phyloP scores from a whole-genome alignment of 2,888 invertebrate genomes.

The Tridacna gigas region DNA sequence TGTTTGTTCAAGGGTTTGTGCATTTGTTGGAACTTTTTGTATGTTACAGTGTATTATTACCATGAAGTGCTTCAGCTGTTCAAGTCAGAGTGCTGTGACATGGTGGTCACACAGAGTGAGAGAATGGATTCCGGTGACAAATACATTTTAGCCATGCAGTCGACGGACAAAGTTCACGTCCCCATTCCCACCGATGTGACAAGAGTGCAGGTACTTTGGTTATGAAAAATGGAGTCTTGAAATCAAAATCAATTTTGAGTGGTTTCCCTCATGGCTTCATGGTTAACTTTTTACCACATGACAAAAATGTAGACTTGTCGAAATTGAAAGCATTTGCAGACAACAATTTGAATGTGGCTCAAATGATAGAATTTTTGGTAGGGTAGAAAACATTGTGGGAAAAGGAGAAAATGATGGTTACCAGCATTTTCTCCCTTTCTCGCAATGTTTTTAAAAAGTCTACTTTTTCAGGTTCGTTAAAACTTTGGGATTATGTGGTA shows the following conservation, averaged over 20 bases:
- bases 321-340: too few relatives aligned
- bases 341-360: too few relatives aligned
- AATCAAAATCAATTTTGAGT: background rate
- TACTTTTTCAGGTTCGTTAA: too few relatives aligned
- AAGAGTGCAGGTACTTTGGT: constrained; percentile 56
- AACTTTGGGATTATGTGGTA: too few relatives aligned
- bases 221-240: background rate
- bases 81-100: constrained; percentile 78
- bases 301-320: too few relatives aligned
- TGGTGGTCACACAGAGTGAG: constrained; percentile 80
- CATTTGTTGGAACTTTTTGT: background rate
- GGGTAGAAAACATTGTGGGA: too few relatives aligned
- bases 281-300: too few relatives aligned
- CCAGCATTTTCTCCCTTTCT: too few relatives aligned
- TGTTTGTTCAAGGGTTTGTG: too few relatives aligned
- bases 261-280: background rate
- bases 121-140: constrained; percentile 77
- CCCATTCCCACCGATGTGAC: constrained; percentile 63
- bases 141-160: constrained; percentile 77
- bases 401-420: background rate
- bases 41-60: constrained; percentile 79
- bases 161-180: constrained; percentile 66
- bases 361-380: too few relatives aligned
- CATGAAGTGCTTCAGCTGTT: constrained; percentile 81
- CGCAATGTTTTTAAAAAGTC: too few relatives aligned